Conservation (phyloP, 2,113 vertebrate genomes). For the Megalops atlanticus region DNA sequence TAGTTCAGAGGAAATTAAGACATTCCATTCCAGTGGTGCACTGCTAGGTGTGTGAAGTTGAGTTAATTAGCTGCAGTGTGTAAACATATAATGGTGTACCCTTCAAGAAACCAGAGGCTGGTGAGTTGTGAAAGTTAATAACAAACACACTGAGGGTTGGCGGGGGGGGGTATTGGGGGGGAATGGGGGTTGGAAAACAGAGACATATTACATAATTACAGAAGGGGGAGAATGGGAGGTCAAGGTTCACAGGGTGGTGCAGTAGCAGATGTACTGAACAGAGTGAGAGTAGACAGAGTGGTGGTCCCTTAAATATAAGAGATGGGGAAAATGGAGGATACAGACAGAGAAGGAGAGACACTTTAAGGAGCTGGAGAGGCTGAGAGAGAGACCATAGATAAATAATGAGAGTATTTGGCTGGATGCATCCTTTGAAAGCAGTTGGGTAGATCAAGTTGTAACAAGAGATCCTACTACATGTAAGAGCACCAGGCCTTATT, state of each 20-base stretch:
- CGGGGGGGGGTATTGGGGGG: not conserved
- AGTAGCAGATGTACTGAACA: not conserved
- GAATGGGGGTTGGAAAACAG: not conserved
- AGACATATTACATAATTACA: conserved; percentile 3
- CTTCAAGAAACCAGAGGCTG: not conserved
- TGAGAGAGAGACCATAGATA: no score
- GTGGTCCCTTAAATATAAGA: no score
- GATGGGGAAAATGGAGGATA: not conserved
- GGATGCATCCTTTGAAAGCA: not conserved
- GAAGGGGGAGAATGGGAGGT: not conserved
- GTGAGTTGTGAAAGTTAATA: conserved; percentile 8
- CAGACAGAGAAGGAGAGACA: not conserved
- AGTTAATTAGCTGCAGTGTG: not conserved
- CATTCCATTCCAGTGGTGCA: not conserved
- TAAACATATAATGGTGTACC: not conserved
- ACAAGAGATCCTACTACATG: not conserved
- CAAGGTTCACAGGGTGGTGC: not conserved
- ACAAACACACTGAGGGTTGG: conserved; percentile 5
- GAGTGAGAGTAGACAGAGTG: not conserved
- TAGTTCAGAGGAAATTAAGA: conserved; percentile 13
- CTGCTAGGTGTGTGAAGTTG: not conserved
- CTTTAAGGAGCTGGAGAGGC: not conserved
- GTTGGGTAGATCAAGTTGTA: not conserved
- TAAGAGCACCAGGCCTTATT: not conserved
- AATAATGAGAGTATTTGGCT: not conserved